Evolutionary conservation across 1,140 invertebrate species (phyloP).

Genomic region (Drosophila parvula): DNA sequence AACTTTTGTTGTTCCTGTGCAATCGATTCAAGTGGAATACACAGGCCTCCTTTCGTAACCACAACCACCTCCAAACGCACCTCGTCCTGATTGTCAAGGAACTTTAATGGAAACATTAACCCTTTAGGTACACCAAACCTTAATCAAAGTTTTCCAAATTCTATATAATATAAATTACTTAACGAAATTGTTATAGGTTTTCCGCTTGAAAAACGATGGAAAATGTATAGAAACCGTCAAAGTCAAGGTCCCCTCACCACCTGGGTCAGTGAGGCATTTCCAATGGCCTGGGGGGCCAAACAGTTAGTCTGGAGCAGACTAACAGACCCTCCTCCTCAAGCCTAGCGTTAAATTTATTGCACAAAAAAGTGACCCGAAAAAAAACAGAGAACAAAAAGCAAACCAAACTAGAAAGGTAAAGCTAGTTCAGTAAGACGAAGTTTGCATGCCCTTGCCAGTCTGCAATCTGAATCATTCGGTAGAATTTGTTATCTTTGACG

Average conservation of each 20-base stretch:
- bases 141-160: background rate
- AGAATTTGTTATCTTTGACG: too few species aligned
- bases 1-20: slow-evolving; percentile 72
- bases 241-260: slow-evolving; percentile 9
- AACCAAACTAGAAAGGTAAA: too few species aligned
- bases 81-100: slow-evolving; percentile 13
- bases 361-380: slow-evolving; percentile 57
- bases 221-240: background rate
- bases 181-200: too few species aligned
- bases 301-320: slow-evolving; percentile 34
- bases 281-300: slow-evolving; percentile 31
- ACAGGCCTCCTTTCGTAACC: background rate
- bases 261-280: slow-evolving; percentile 52
- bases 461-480: too few species aligned
- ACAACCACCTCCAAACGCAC: slow-evolving; percentile 1
- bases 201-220: too few species aligned
- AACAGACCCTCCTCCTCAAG: slow-evolving; percentile 14
- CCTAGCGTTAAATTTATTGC: slow-evolving; percentile 75
- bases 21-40: slow-evolving; percentile 72
- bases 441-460: too few species aligned
- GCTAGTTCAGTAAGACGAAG: background rate
- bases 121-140: slow-evolving; percentile 2
- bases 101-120: slow-evolving; percentile 44
- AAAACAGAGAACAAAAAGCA: background rate
- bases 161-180: background rate